Evolutionary conservation across 2,113 vertebrate species (phyloP).

Genomic region (Peromyscus maniculatus): DNA sequence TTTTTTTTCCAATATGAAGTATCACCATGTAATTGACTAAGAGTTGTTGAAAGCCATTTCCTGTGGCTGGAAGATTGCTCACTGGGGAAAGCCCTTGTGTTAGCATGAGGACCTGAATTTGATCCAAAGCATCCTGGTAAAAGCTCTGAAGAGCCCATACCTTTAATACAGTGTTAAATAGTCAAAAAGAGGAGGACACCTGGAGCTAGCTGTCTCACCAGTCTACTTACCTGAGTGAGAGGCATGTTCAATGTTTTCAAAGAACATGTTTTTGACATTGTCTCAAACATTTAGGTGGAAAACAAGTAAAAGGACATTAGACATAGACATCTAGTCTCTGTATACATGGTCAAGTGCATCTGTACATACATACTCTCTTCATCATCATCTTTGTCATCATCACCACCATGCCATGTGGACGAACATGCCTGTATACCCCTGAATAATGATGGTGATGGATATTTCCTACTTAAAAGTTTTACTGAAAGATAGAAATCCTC

Average conservation of each 20-base stretch:
- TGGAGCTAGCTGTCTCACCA: not conserved
- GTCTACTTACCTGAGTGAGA: not conserved
- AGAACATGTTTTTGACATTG: too few relatives aligned
- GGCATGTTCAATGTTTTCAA: not conserved
- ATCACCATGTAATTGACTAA: not conserved
- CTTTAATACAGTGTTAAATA: not conserved
- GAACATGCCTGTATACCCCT: not conserved
- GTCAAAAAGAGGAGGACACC: not conserved
- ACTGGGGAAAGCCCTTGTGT: not conserved
- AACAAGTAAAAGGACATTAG: not conserved
- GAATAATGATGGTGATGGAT: not conserved
- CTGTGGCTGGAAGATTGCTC: not conserved
- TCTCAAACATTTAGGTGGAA: not conserved
- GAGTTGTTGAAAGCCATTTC: not conserved
- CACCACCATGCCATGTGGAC: not conserved
- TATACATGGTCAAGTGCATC: not conserved
- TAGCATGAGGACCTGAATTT: not conserved
- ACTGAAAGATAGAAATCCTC: not conserved
- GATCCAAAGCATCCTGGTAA: not conserved
- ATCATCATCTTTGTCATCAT: not conserved
- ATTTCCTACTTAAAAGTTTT: not conserved
- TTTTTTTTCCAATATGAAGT: not conserved
- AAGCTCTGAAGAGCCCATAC: not conserved
- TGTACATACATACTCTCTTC: not conserved
- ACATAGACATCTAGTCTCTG: not conserved